Evolutionary conservation across 2,113 vertebrate species (phyloP).

Genomic region (Otis tarda): DNA sequence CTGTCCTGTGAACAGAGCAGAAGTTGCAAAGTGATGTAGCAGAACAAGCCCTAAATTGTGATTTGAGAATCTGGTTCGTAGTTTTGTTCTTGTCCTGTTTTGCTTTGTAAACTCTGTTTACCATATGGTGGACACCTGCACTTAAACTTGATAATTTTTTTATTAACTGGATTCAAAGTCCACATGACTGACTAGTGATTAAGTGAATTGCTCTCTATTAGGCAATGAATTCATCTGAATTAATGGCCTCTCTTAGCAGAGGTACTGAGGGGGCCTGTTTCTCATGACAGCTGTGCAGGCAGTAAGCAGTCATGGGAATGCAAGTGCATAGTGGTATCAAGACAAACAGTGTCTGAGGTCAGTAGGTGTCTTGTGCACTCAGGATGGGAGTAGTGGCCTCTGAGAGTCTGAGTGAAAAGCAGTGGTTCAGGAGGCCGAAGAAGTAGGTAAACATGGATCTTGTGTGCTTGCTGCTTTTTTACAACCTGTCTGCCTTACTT

Average conservation of each 20-base stretch:
- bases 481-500: neutral
- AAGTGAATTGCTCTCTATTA: constrained; percentile 18
- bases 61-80: neutral
- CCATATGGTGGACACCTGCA: neutral
- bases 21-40: neutral
- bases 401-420: neutral
- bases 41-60: neutral
- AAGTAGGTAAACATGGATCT: neutral
- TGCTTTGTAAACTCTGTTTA: neutral
- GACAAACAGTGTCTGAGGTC: neutral
- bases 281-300: neutral
- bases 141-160: neutral
- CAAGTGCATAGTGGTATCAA: neutral
- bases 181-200: neutral
- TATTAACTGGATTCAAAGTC: neutral
- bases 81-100: neutral
- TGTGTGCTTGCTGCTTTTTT: neutral
- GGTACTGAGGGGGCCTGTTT: neutral
- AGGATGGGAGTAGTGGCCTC: neutral
- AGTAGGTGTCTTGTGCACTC: neutral
- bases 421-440: neutral
- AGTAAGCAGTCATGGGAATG: neutral
- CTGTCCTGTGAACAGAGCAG: neutral
- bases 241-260: neutral
- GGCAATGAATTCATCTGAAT: neutral